Conservation (phyloP, 2,888 invertebrate species). For the Biston stratarius region DNA sequence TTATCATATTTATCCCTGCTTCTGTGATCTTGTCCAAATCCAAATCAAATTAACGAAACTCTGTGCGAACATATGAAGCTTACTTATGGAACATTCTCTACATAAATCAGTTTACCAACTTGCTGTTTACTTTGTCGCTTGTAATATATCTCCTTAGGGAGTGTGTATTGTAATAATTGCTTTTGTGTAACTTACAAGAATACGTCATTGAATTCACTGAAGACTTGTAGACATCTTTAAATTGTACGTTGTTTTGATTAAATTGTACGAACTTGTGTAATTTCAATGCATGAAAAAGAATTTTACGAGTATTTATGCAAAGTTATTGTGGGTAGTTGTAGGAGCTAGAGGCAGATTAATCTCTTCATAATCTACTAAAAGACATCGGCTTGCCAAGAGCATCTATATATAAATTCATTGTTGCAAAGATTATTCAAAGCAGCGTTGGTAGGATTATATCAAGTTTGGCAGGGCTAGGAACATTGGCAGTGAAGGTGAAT, state of each 20-base stretch:
- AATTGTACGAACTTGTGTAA: neutral
- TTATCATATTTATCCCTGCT: neutral
- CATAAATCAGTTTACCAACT: conserved; percentile 15
- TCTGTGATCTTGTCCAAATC: neutral
- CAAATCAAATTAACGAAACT: neutral
- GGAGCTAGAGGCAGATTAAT: too few relatives aligned
- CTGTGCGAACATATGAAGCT: neutral
- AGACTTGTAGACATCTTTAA: neutral
- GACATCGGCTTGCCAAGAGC: too few relatives aligned
- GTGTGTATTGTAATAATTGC: conserved; percentile 7
- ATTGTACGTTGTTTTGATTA: neutral
- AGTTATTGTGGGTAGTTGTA: too few relatives aligned
- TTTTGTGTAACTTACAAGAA: conserved; percentile 5
- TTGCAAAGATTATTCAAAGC: too few relatives aligned
- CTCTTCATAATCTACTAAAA: too few relatives aligned
- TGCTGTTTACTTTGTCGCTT: conserved; percentile 12
- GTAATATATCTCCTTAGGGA: neutral
- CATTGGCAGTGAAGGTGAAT: too few relatives aligned
- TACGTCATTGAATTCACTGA: neutral
- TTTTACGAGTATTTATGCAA: too few relatives aligned
- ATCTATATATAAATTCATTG: too few relatives aligned
- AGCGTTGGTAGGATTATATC: too few relatives aligned
- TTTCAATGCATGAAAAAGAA: too few relatives aligned
- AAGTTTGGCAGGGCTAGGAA: too few relatives aligned
- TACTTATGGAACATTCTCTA: conserved; percentile 20